Evolutionary conservation across 2,888 invertebrate species (phyloP).

Genomic region (Hermaeophaga mercurialis): DNA sequence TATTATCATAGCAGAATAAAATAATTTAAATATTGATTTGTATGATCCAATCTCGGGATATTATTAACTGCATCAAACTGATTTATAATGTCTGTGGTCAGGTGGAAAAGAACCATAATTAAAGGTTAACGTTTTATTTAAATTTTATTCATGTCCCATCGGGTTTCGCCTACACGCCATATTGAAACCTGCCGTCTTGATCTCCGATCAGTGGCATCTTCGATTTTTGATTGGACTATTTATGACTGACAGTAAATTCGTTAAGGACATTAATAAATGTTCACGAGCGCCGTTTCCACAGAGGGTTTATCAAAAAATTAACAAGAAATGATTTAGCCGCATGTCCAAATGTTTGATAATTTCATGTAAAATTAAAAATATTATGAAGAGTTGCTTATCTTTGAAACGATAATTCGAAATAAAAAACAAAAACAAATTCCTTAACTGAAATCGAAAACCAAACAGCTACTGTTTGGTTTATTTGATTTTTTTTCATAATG

Average conservation of each 20-base stretch:
- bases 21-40: conserved; percentile 13
- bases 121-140: conserved; percentile 13
- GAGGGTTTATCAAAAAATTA: too few species aligned
- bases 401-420: too few species aligned
- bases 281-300: not conserved
- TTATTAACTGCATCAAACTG: conserved; percentile 10
- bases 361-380: too few species aligned
- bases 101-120: conserved; percentile 4
- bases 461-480: too few species aligned
- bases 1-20: not conserved
- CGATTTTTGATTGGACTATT: conserved; percentile 12
- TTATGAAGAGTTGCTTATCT: too few species aligned
- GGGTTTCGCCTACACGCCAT: not conserved
- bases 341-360: too few species aligned
- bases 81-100: conserved; percentile 16
- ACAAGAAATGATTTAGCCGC: too few species aligned
- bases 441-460: too few species aligned
- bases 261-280: conserved; percentile 6
- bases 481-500: too few species aligned
- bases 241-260: conserved; percentile 11
- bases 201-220: conserved; percentile 8
- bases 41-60: not conserved
- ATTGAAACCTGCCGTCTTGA: conserved; percentile 1
- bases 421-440: too few species aligned
- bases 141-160: conserved; percentile 2